These are phyloP conservation scores for Dendroctonus valens DNA, from an alignment of 1,140 invertebrate genomes.

Conservation along the genomic window DNA sequence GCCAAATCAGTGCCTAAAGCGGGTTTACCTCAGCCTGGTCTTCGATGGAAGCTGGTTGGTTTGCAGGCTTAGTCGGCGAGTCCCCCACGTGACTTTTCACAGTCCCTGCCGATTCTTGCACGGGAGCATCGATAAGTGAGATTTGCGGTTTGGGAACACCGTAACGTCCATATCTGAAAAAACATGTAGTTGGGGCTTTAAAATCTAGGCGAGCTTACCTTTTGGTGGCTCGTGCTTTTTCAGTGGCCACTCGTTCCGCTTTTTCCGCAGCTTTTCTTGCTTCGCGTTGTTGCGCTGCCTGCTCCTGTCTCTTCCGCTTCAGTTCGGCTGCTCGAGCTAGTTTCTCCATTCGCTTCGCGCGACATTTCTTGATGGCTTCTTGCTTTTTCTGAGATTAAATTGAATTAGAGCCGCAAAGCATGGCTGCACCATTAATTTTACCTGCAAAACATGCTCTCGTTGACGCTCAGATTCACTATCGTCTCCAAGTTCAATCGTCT, in stretches of 20 bases:
- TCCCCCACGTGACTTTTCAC: constrained; percentile 13
- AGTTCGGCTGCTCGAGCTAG: constrained; percentile 22
- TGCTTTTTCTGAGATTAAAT: constrained; percentile 12
- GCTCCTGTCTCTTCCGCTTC: constrained; percentile 19
- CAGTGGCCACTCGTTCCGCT: constrained; percentile 19
- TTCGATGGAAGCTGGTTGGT: constrained; percentile 6
- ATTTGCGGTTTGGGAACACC: constrained; percentile 28
- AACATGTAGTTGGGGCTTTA: not conserved
- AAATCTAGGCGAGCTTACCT: constrained; percentile 13
- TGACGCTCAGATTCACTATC: constrained; percentile 12
- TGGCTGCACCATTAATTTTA: not conserved
- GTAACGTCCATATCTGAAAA: constrained; percentile 27
- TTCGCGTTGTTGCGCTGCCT: constrained; percentile 22
- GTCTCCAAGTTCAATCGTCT: not conserved
- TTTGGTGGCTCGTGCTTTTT: constrained; percentile 14
- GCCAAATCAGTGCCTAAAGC: not conserved
- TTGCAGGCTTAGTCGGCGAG: constrained; percentile 3
- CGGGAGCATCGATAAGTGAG: constrained; percentile 19
- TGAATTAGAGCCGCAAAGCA: too few species aligned
- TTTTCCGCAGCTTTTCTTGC: constrained; percentile 21
- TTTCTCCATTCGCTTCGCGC: constrained; percentile 28
- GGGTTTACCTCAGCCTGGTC: constrained; percentile 1
- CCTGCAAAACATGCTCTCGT: constrained; percentile 1
- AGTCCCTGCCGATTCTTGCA: constrained; percentile 18
- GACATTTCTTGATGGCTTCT: constrained; percentile 28